These are phyloP conservation scores for Menidia menidia DNA, from an alignment of 2,797 vertebrate genomes.

Conservation along the genomic window DNA sequence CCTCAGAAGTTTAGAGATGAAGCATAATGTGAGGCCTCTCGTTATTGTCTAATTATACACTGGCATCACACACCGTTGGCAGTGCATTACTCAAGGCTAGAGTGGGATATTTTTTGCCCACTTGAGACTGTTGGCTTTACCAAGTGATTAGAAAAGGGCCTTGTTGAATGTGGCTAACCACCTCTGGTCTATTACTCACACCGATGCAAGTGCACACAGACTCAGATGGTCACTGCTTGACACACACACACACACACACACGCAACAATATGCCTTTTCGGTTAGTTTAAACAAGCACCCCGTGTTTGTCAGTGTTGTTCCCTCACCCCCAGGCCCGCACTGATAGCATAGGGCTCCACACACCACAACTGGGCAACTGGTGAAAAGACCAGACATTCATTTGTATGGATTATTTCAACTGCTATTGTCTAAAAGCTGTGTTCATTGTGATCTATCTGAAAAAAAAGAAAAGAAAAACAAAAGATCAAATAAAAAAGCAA, in stretches of 20 bases:
- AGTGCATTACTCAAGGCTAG: conserved; percentile 81
- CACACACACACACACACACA: conserved; percentile 48
- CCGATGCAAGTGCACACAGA: conserved; percentile 62
- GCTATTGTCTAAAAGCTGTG: conserved; percentile 94
- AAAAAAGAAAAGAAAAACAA: conserved; percentile 89
- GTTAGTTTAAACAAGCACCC: conserved; percentile 81
- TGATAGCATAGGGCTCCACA: conserved; percentile 82
- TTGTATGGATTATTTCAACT: conserved; percentile 92
- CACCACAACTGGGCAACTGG: conserved; percentile 85
- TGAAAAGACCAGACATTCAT: conserved; percentile 87
- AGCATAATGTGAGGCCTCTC: conserved; percentile 80
- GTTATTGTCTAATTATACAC: conserved; percentile 87
- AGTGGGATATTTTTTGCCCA: conserved; percentile 83
- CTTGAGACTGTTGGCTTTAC: conserved; percentile 83
- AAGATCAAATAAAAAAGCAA: conserved; percentile 90
- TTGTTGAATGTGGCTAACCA: conserved; percentile 80
- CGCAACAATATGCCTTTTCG: conserved; percentile 74
- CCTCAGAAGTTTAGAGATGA: conserved; percentile 66
- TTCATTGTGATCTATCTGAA: conserved; percentile 95
- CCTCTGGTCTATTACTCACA: conserved; percentile 68
- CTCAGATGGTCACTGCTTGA: conserved; percentile 64
- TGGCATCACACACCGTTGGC: conserved; percentile 83
- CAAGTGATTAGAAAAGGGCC: conserved; percentile 69
- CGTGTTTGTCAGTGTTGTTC: conserved; percentile 81
- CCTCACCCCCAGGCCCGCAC: conserved; percentile 59